Evolutionary conservation across 2,888 invertebrate species (phyloP).

Genomic region (Cryptosula pallasiana): DNA sequence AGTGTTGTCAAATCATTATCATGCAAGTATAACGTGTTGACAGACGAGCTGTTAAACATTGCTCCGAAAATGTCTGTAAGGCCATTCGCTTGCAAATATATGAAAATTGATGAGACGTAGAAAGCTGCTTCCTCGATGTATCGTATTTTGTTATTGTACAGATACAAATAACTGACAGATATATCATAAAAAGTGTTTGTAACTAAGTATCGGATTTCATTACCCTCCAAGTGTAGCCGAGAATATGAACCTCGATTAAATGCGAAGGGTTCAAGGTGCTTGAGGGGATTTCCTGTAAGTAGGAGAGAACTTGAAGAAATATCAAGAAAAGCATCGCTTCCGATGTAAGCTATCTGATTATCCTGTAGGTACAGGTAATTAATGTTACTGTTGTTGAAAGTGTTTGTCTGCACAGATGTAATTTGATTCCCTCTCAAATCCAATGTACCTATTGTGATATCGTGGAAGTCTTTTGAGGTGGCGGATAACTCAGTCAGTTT

Average conservation of each 20-base stretch:
- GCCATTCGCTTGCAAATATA: slow-evolving; percentile 26
- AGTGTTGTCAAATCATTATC: slow-evolving; percentile 31
- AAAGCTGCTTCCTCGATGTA: slow-evolving; percentile 29
- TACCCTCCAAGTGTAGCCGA: slow-evolving; percentile 28
- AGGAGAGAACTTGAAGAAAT: slow-evolving; percentile 26
- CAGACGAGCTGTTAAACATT: slow-evolving; percentile 28
- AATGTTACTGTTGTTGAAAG: slow-evolving; percentile 31
- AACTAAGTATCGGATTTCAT: slow-evolving; percentile 31
- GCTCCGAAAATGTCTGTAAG: slow-evolving; percentile 27
- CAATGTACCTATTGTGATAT: slow-evolving; percentile 31
- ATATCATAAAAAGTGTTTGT: slow-evolving; percentile 33
- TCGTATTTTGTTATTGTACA: slow-evolving; percentile 31
- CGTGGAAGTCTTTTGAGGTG: slow-evolving; percentile 34
- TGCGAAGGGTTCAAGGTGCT: slow-evolving; percentile 29
- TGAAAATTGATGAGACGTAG: background rate
- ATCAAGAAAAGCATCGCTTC: slow-evolving; percentile 31
- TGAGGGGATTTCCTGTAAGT: slow-evolving; percentile 30
- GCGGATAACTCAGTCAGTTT: slow-evolving; percentile 34
- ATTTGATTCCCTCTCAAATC: slow-evolving; percentile 33
- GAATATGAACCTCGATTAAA: slow-evolving; percentile 26
- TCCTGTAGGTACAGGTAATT: slow-evolving; percentile 14
- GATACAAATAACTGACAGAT: slow-evolving; percentile 27
- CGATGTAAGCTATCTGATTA: slow-evolving; percentile 26
- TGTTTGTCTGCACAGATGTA: slow-evolving; percentile 31
- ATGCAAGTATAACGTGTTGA: slow-evolving; percentile 29